phyloP scores from a whole-genome alignment of 2,113 vertebrate species.

The Sapajus apella region DNA sequence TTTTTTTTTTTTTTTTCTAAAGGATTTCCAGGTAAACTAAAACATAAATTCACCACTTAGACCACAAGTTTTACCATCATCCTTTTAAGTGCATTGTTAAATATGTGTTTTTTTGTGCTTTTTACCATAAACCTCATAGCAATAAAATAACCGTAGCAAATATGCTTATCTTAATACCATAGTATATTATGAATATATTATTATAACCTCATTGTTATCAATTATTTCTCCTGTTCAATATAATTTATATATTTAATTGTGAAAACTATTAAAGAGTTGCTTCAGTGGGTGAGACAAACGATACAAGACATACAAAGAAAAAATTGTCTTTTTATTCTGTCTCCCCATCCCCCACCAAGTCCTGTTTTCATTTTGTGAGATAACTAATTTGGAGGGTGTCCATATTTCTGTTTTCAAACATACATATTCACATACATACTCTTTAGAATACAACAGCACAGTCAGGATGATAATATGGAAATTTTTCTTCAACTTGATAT shows the following conservation, averaged over 20 bases:
- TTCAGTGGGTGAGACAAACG: neutral
- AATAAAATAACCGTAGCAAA: neutral
- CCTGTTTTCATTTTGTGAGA: neutral
- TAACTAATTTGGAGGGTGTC: neutral
- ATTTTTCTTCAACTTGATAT: constrained; percentile 27
- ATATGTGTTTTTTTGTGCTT: neutral
- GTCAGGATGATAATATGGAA: neutral
- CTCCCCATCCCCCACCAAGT: neutral
- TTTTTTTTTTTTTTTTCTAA: constrained; percentile 20
- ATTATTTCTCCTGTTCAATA: neutral
- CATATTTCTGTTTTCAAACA: neutral
- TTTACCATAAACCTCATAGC: neutral
- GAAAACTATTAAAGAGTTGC: neutral
- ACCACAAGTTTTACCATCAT: neutral
- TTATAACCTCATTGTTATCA: neutral
- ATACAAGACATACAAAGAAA: neutral
- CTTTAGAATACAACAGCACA: neutral
- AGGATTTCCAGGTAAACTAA: neutral
- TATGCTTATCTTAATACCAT: neutral
- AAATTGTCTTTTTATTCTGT: neutral
- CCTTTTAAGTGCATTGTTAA: neutral
- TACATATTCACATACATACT: neutral
- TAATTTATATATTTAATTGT: neutral
- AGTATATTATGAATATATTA: neutral
- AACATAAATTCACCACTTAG: neutral